Conservation (phyloP, 2,888 invertebrate species). For the Eupithecia insigniata region DNA sequence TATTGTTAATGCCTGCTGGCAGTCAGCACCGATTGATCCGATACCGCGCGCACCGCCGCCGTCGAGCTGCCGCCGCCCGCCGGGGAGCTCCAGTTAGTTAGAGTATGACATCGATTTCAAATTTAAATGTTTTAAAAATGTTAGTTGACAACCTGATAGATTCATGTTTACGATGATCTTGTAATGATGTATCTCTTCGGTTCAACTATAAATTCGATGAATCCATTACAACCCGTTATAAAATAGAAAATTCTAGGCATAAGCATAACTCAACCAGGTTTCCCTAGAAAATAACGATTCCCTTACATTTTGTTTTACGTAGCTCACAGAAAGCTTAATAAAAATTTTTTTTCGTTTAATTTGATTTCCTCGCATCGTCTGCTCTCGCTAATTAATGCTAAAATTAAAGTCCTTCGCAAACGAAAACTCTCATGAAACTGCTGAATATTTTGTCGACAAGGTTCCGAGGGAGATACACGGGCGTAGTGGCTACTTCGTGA, state of each 20-base stretch:
- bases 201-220: too few relatives aligned
- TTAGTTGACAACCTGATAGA: too few relatives aligned
- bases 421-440: slow-evolving; percentile 15
- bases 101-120: too few relatives aligned
- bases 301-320: neutral
- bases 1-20: too few relatives aligned
- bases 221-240: neutral
- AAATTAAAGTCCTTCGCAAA: slow-evolving; percentile 5
- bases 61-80: too few relatives aligned
- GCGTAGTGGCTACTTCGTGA: slow-evolving; percentile 7
- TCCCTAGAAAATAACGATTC: neutral
- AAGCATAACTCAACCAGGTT: neutral
- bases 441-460: slow-evolving; percentile 27
- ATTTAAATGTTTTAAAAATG: too few relatives aligned
- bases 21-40: too few relatives aligned
- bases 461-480: slow-evolving; percentile 22
- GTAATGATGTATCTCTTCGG: too few relatives aligned
- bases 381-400: slow-evolving; percentile 11
- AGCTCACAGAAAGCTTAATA: slow-evolving; percentile 4
- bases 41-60: too few relatives aligned
- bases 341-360: slow-evolving; percentile 6
- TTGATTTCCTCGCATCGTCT: neutral
- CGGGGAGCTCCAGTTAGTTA: too few relatives aligned
- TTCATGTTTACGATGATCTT: too few relatives aligned
- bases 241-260: too few relatives aligned